phyloP scores from a whole-genome alignment of 2,113 vertebrate species.

The Cochlearius cochlearius region DNA sequence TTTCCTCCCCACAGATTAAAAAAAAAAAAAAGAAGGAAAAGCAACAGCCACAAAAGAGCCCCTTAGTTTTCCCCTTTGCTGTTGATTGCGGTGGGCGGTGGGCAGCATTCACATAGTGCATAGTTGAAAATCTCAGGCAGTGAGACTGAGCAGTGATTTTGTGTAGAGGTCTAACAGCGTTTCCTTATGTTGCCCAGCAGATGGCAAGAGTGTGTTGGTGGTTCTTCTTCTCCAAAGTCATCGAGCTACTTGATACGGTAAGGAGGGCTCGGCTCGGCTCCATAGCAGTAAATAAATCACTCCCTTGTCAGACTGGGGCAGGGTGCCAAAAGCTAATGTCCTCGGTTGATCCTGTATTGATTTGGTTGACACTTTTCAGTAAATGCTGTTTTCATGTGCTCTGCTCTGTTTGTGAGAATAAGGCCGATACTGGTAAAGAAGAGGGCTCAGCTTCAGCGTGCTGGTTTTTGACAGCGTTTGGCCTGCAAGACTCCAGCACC shows the following conservation, averaged over 20 bases:
- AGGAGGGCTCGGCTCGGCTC: background rate
- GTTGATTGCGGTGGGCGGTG: background rate
- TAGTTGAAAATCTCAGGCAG: background rate
- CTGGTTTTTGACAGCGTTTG: background rate
- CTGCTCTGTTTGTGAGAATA: background rate
- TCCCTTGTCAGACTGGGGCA: background rate
- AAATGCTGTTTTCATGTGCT: background rate
- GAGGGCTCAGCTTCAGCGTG: background rate
- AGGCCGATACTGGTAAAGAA: background rate
- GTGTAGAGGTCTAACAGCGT: background rate
- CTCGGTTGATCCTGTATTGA: background rate
- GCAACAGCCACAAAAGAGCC: background rate
- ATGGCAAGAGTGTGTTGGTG: constrained; percentile 84
- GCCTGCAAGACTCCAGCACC: background rate
- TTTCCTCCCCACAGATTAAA: background rate
- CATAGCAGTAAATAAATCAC: background rate
- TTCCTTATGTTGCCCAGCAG: constrained; percentile 68
- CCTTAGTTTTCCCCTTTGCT: background rate
- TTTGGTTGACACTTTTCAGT: background rate
- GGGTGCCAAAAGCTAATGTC: background rate
- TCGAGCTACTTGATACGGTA: constrained; percentile 75
- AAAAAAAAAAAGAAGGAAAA: background rate
- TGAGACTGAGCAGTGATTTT: background rate
- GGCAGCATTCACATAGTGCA: rapidly evolving
- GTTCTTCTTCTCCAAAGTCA: constrained; percentile 80